Conservation (phyloP, 2,113 vertebrate species). For the Syngnathus floridae region DNA sequence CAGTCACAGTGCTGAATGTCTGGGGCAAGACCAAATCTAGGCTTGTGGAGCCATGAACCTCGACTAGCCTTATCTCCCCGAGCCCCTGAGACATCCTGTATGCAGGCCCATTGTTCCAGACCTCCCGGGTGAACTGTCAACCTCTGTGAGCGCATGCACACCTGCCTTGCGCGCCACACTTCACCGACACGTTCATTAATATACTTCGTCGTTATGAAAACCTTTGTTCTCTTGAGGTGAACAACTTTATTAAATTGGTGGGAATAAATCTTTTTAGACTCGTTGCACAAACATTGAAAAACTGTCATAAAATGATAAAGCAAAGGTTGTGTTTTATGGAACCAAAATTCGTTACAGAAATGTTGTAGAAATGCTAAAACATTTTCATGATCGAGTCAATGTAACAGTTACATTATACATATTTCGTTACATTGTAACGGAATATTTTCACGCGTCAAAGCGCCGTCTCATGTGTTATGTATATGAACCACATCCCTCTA, state of each 20-base stretch:
- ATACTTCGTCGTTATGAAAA: not conserved
- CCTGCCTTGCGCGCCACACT: constrained; percentile 31
- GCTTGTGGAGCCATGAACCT: constrained; percentile 34
- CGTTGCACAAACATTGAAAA: not conserved
- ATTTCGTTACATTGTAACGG: not conserved
- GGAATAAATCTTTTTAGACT: not conserved
- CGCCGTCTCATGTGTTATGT: not conserved
- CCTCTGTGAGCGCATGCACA: constrained; percentile 43
- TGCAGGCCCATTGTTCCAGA: constrained; percentile 61
- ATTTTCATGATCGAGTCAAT: not conserved
- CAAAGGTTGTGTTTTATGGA: not conserved
- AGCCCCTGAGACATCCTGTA: constrained; percentile 54
- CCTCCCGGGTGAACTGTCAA: constrained; percentile 37
- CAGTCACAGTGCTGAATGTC: not conserved
- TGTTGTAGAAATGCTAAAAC: not conserved
- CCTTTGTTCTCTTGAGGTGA: not conserved
- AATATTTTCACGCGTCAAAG: not conserved
- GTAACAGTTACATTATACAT: not conserved
- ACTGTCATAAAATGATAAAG: not conserved
- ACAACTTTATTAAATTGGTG: not conserved
- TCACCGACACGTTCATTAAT: not conserved
- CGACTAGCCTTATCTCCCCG: constrained; percentile 45
- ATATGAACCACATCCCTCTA: not conserved
- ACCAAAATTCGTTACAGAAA: not conserved
- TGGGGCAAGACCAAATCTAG: not conserved